Conservation (phyloP, 2,888 invertebrate genomes). For the Morpho helenor region DNA sequence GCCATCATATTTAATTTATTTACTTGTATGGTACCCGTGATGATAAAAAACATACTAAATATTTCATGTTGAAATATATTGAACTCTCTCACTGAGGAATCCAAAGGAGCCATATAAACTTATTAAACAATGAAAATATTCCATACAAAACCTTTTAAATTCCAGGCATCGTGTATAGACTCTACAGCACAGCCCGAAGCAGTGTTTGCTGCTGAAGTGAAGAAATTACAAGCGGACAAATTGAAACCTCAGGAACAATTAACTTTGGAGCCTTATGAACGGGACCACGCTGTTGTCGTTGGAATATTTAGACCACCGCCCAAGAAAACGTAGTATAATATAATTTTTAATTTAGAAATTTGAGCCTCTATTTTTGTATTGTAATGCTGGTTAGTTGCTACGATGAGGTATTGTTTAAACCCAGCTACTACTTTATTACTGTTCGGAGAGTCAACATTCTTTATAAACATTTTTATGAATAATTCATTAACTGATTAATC, state of each 20-base stretch:
- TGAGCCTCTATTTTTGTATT: slow-evolving; percentile 6
- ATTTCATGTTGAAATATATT: slow-evolving; percentile 66
- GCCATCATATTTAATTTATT: no score
- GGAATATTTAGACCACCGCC: slow-evolving; percentile 92
- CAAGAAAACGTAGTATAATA: slow-evolving; percentile 57
- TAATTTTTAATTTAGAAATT: not conserved
- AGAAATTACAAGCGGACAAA: slow-evolving; percentile 96
- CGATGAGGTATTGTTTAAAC: not conserved
- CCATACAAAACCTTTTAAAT: not conserved
- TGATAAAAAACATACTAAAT: slow-evolving; percentile 58
- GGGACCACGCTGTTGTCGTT: slow-evolving; percentile 99
- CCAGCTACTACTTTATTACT: not conserved
- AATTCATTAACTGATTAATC: no score
- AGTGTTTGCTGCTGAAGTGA: slow-evolving; percentile 98
- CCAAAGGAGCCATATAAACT: not conserved
- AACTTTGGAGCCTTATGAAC: slow-evolving; percentile 98
- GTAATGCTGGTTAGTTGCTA: not conserved
- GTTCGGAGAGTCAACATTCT: not conserved
- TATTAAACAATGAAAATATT: not conserved
- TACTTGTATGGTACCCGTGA: slow-evolving; percentile 40
- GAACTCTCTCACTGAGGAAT: slow-evolving; percentile 74
- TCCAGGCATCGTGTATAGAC: slow-evolving; percentile 97
- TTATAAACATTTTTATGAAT: not conserved
- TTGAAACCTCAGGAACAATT: slow-evolving; percentile 98
- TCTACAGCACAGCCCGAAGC: slow-evolving; percentile 99